phyloP scores from a whole-genome alignment of 2,113 vertebrate species.

The Alces alces region DNA sequence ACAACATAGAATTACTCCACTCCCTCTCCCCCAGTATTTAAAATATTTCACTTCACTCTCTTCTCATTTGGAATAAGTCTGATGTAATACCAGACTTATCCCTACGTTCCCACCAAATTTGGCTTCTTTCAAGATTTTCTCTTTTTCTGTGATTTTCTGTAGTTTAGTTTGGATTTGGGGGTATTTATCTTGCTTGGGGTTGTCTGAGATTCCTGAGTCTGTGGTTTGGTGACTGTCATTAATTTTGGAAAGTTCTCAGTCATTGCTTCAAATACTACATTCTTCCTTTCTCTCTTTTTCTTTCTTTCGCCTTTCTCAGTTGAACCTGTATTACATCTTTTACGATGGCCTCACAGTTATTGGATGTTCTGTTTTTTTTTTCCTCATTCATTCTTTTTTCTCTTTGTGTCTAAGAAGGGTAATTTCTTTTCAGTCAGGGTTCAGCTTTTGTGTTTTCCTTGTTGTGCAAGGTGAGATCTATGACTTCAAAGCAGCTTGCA shows the following conservation, averaged over 20 bases:
- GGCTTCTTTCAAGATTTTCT: background rate
- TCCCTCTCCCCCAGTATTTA: background rate
- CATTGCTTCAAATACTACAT: background rate
- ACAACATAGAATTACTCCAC: fast-evolving
- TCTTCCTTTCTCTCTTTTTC: background rate
- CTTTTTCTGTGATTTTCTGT: background rate
- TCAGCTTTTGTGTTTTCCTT: background rate
- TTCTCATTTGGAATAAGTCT: background rate
- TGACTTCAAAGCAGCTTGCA: background rate
- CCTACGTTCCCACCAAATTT: background rate
- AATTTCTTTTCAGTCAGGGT: background rate
- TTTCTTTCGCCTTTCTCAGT: background rate
- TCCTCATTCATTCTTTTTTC: background rate
- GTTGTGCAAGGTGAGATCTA: fast-evolving
- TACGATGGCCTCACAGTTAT: background rate
- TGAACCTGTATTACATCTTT: background rate
- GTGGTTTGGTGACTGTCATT: background rate
- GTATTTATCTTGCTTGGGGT: background rate
- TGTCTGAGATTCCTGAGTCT: background rate
- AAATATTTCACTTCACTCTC: background rate
- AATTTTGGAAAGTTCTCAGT: background rate
- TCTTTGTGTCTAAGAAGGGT: background rate
- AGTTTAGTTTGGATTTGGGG: background rate
- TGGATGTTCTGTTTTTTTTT: background rate
- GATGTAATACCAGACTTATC: too few relatives aligned